Percentiles rank a stretch among this genome's conserved stretches.
phyloP scores from a whole-genome alignment of 2,113 vertebrate species.

The Seriola rivoliana region DNA sequence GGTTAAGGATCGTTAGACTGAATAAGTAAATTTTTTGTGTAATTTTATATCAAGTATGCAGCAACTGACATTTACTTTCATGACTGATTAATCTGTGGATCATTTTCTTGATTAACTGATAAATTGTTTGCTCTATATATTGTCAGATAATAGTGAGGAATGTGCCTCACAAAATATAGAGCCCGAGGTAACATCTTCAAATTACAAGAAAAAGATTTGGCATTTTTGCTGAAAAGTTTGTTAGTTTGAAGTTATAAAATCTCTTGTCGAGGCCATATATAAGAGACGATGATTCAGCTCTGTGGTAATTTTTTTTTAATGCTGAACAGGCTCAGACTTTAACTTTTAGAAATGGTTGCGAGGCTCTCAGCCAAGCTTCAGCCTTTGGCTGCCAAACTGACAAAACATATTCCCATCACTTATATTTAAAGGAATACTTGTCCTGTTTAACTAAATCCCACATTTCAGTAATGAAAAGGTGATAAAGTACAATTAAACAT shows the following conservation, averaged over 20 bases:
- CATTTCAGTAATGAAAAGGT: background rate
- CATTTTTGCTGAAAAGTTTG: too few relatives aligned
- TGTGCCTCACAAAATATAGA: too few relatives aligned
- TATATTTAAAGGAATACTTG: background rate
- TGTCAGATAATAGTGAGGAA: too few relatives aligned
- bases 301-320: background rate
- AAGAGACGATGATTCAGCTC: slow-evolving; percentile 7
- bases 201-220: too few relatives aligned
- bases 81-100: too few relatives aligned
- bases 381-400: background rate
- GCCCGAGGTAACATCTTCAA: too few relatives aligned
- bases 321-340: background rate
- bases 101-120: too few relatives aligned
- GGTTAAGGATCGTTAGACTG: background rate
- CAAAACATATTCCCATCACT: background rate
- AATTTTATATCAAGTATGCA: background rate
- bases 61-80: background rate
- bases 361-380: background rate
- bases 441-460: background rate
- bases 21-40: background rate
- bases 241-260: too few relatives aligned
- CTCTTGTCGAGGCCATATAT: too few relatives aligned
- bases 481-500: slow-evolving; percentile 1
- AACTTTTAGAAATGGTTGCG: background rate
- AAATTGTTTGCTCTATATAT: too few relatives aligned